These are phyloP conservation scores for Equus przewalskii DNA, from an alignment of 2,113 vertebrate genomes.

Conservation along the genomic window DNA sequence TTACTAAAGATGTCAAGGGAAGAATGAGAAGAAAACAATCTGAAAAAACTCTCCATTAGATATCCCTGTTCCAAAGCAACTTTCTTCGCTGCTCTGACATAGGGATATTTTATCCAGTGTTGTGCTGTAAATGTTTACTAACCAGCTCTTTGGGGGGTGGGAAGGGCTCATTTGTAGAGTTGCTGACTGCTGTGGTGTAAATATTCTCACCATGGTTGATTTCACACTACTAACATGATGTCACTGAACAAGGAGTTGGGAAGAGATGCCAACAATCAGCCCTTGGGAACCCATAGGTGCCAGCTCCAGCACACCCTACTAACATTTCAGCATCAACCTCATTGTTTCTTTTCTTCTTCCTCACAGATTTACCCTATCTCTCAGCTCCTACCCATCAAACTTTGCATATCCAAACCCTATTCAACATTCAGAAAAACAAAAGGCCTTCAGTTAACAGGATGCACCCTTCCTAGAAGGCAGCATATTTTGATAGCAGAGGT, in stretches of 20 bases:
- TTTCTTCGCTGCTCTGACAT: not conserved
- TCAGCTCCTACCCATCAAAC: not conserved
- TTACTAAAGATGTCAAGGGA: slow-evolving; percentile 28
- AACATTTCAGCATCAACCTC: not conserved
- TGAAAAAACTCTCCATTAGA: not conserved
- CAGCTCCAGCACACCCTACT: not conserved
- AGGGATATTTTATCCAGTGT: not conserved
- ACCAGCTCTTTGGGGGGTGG: not conserved
- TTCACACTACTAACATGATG: not conserved
- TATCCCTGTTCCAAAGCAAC: not conserved
- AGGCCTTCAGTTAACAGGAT: not conserved
- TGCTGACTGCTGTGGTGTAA: not conserved
- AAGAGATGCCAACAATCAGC: not conserved
- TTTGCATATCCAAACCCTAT: not conserved
- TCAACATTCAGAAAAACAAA: not conserved
- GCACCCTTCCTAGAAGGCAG: not conserved
- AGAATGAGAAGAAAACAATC: not conserved
- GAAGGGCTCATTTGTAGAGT: not conserved
- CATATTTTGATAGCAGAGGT: not conserved
- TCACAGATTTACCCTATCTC: not conserved
- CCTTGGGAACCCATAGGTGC: not conserved
- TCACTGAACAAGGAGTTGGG: not conserved
- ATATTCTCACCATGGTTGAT: not conserved
- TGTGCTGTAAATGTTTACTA: not conserved
- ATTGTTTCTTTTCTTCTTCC: not conserved